Percentiles rank a stretch among this genome's conserved stretches.
Conservation (phyloP, 2,888 invertebrate genomes). For the Glyphotaelius pellucidus region DNA sequence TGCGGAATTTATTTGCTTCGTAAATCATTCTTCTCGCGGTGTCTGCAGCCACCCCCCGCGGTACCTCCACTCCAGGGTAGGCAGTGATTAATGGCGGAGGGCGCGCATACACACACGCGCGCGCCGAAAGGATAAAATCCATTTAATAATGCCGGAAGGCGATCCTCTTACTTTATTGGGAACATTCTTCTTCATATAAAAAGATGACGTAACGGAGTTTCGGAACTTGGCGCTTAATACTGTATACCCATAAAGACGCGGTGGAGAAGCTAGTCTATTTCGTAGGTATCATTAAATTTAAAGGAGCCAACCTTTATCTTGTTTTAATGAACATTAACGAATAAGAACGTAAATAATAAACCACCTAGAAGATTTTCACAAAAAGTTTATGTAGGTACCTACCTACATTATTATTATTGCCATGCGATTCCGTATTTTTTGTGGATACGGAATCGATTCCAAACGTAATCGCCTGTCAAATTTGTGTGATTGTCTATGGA, state of each 20-base stretch:
- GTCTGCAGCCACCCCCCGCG: slow-evolving; percentile 34
- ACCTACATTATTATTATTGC: too few species aligned
- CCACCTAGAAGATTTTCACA: not conserved
- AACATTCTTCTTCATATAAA: slow-evolving; percentile 22
- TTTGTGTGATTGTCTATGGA: too few species aligned
- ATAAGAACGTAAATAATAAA: not conserved
- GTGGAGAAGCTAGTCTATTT: not conserved
- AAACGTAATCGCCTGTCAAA: too few species aligned
- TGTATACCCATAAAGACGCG: not conserved
- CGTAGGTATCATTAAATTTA: too few species aligned
- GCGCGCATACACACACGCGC: slow-evolving; percentile 16
- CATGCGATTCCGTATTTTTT: too few species aligned
- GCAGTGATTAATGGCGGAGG: slow-evolving; percentile 49
- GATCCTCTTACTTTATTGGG: slow-evolving; percentile 23
- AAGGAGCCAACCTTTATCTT: too few species aligned
- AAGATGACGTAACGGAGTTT: slow-evolving; percentile 18
- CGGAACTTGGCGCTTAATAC: not conserved
- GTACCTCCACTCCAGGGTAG: not conserved
- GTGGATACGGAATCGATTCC: too few species aligned
- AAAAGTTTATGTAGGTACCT: not conserved
- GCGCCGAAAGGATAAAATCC: slow-evolving; percentile 33
- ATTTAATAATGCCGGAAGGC: slow-evolving; percentile 39
- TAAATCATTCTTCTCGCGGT: slow-evolving; percentile 59
- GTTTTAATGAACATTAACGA: too few species aligned
- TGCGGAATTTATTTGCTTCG: slow-evolving; percentile 61